Conservation (phyloP, 2,888 invertebrate genomes). For the Aleiodes testaceus region DNA sequence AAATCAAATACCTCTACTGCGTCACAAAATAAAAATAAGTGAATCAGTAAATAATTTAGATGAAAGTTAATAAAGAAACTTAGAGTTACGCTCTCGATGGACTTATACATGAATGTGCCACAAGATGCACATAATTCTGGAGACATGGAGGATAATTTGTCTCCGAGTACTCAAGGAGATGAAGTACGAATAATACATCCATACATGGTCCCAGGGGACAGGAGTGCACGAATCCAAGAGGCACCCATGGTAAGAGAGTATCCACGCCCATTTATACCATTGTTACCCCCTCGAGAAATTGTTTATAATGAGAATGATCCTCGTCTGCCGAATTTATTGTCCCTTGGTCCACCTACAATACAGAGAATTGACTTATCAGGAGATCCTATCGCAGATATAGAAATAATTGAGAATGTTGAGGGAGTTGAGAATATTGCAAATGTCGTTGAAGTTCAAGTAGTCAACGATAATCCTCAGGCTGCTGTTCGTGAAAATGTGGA, state of each 20-base stretch:
- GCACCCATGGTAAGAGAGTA: too few relatives aligned
- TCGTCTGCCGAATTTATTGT: too few relatives aligned
- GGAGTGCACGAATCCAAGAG: too few relatives aligned
- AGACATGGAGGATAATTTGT: neutral
- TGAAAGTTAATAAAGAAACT: neutral
- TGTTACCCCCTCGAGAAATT: too few relatives aligned
- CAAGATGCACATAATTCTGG: neutral
- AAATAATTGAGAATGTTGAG: constrained; percentile 15
- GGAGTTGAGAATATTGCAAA: constrained; percentile 9
- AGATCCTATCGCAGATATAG: constrained; percentile 3
- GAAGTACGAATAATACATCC: neutral
- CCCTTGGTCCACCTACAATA: neutral
- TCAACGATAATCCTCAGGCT: constrained; percentile 13
- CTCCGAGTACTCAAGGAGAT: neutral
- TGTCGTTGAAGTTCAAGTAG: constrained; percentile 8
- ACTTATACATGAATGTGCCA: neutral
- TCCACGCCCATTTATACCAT: too few relatives aligned
- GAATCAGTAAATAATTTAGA: neutral
- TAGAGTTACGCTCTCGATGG: constrained; percentile 4
- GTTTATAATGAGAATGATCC: too few relatives aligned
- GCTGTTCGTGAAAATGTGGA: neutral
- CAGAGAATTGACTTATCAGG: neutral
- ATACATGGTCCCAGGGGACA: neutral
- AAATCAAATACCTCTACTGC: too few relatives aligned
- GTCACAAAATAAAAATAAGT: too few relatives aligned